Evolutionary conservation across 2,797 vertebrate species (phyloP), one percentile per base, ranked within the genome.

Genomic region (Aselliscus stoliczkanus): DNA sequence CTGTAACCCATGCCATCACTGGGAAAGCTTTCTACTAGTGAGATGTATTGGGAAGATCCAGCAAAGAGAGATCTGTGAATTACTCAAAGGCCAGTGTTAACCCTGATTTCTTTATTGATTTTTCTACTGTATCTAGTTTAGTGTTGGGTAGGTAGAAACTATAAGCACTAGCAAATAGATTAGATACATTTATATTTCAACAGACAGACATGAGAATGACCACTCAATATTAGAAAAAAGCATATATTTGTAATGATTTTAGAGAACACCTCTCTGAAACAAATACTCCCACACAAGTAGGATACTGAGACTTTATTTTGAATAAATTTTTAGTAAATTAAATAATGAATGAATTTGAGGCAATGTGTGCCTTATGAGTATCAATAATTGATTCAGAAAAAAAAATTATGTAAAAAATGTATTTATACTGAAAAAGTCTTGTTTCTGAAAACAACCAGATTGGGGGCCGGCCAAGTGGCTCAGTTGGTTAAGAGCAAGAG

Each of bases 261-360:
- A 82, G n/a, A 85, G 31, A 89, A 42, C 3, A 0, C 2, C 0
- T 85, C 1, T 37, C 42, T 82, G 67, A 92, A 96, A 83, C 34
- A 90, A 84, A 58, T 12, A 58, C 6, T 5, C 7, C 60, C n/a
- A 44, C 11, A 42, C 23, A 82, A 67, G 84, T 29, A 93, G 13
- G 5, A 70, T 75, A 65, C 13, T 18, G 14, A 85, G 47, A 73
- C 2, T 17, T 84, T 34, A 54, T 60, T 82, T 82, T 69, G 2
- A 50, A 54, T 44, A 50, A 50, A 80, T 52, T 73, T 50, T 52
- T 31, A 67, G 27, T 62, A 21, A 88, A 44, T 54, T 47, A 93
- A 86, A 90, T 42, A 58, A 83, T 17, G 34, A 95, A 64, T 44
- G 37, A 39, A 90, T 11, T 52, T 76, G 8, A 94, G 44, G n/a